Evolutionary conservation across 2,797 vertebrate genomes (phyloP).

Genomic region (Micrastur ruficollis): DNA sequence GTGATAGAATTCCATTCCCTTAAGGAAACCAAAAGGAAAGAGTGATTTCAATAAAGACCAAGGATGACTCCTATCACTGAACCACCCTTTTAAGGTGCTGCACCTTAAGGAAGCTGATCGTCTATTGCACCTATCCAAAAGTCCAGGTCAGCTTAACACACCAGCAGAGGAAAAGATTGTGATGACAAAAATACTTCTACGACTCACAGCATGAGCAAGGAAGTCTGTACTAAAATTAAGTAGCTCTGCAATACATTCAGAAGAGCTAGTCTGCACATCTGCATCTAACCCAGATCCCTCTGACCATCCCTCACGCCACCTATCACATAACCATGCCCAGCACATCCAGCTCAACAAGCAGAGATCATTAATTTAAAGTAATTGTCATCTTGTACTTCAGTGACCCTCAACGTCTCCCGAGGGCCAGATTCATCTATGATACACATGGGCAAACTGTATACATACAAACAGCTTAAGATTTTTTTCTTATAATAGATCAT

Average conservation of each 20-base stretch:
- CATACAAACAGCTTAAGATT: background rate
- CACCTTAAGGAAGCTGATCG: background rate
- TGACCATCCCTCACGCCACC: background rate
- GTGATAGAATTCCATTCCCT: background rate
- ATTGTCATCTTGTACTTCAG: background rate
- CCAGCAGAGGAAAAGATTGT: background rate
- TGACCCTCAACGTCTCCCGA: background rate
- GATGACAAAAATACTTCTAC: background rate
- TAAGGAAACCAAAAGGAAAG: background rate
- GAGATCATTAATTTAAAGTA: background rate
- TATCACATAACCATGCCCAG: background rate
- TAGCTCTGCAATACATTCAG: background rate
- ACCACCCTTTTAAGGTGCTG: background rate
- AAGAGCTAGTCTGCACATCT: background rate
- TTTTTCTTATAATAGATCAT: background rate
- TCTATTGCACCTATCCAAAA: background rate
- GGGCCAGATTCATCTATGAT: background rate
- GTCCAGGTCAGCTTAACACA: background rate
- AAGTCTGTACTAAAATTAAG: background rate
- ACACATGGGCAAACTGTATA: fast-evolving
- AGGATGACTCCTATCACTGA: background rate
- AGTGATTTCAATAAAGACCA: background rate
- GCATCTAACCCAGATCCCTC: background rate
- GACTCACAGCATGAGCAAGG: background rate
- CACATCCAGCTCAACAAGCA: background rate